Conservation (phyloP, 2,888 invertebrate genomes). For the Apamea monoglypha region DNA sequence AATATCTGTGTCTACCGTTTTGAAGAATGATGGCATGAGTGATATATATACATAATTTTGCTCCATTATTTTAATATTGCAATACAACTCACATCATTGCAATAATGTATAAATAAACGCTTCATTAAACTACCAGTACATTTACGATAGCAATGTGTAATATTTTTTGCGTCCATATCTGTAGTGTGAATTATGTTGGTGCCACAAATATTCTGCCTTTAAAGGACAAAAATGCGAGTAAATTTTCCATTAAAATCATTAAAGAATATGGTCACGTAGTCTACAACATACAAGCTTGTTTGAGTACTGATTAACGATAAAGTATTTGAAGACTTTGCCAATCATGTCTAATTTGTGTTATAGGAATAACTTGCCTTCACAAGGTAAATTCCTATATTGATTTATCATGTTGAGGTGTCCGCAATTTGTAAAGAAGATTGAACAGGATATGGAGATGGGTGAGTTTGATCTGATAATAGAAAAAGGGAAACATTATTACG, state of each 20-base stretch:
- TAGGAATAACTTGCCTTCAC: conserved; percentile 12
- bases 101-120: conserved; percentile 34
- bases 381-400: conserved; percentile 1
- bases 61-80: conserved; percentile 13
- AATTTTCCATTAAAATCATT: conserved; percentile 14
- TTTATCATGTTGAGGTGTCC: background rate
- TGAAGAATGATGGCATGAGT: background rate
- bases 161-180: conserved; percentile 31
- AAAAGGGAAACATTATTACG: background rate
- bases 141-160: conserved; percentile 22
- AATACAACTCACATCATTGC: conserved; percentile 7
- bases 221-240: conserved; percentile 19
- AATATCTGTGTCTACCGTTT: background rate
- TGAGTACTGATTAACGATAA: conserved; percentile 22
- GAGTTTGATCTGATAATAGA: conserved; percentile 1
- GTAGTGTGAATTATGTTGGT: conserved; percentile 39
- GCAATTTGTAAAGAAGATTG: background rate
- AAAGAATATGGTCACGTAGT: conserved; percentile 10
- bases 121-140: conserved; percentile 18
- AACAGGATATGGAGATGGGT: background rate
- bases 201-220: conserved; percentile 19
- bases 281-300: conserved; percentile 21
- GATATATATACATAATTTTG: conserved; percentile 11
- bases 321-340: conserved; percentile 24
- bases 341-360: conserved; percentile 26